Conservation (phyloP, 2,113 vertebrate species). For the Podarcis cretensis region DNA sequence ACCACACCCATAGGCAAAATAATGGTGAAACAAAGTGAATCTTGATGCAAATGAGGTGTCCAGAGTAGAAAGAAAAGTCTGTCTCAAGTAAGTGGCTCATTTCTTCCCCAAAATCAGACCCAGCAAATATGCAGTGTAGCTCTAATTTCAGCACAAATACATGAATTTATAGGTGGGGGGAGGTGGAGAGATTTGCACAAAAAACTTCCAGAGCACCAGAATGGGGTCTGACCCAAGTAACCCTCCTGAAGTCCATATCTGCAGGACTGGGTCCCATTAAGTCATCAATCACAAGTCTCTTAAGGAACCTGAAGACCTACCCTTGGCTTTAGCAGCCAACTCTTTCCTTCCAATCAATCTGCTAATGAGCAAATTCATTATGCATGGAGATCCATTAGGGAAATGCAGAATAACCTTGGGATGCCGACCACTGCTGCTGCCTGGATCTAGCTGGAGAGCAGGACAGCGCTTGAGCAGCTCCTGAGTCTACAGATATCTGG, state of each 20-base stretch:
- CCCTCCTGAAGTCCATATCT: background rate
- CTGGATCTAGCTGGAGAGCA: background rate
- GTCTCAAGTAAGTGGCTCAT: background rate
- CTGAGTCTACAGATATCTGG: background rate
- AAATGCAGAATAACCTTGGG: constrained; percentile 41
- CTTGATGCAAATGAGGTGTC: background rate
- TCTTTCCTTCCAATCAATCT: constrained; percentile 42
- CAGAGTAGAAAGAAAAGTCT: background rate
- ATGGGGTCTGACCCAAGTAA: background rate
- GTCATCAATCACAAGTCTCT: background rate
- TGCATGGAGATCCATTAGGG: constrained; percentile 49
- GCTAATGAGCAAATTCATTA: constrained; percentile 60
- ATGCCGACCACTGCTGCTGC: constrained; percentile 18
- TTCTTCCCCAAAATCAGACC: background rate
- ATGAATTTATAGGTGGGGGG: background rate
- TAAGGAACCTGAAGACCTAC: background rate
- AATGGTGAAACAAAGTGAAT: background rate
- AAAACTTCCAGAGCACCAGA: too few species aligned
- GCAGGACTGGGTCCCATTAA: constrained; percentile 3
- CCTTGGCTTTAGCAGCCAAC: constrained; percentile 45
- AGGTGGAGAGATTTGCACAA: background rate
- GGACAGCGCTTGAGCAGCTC: background rate
- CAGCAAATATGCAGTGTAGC: background rate
- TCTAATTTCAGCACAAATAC: background rate
- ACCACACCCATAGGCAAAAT: background rate